phyloP scores from a whole-genome alignment of 2,888 invertebrate genomes.

The Isotomurus palustris region DNA sequence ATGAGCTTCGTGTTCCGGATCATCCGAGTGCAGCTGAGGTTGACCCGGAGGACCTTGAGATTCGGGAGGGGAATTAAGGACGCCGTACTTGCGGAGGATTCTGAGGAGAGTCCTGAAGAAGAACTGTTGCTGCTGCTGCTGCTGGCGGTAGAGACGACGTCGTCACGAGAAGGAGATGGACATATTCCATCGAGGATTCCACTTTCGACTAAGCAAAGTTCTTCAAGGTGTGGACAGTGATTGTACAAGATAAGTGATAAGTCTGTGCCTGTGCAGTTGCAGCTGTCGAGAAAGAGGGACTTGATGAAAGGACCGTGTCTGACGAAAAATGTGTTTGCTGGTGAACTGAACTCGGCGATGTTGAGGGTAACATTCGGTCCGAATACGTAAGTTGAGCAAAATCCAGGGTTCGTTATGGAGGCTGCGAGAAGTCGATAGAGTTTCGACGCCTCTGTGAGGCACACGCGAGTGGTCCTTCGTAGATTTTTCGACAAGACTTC shows the following conservation, averaged over 20 bases:
- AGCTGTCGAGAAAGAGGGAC: constrained; percentile 25
- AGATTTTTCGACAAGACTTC: constrained; percentile 20
- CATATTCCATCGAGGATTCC: constrained; percentile 25
- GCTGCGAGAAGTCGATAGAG: constrained; percentile 1
- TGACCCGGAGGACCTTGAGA: constrained; percentile 27
- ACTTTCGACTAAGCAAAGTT: constrained; percentile 20
- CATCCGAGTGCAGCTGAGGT: constrained; percentile 23
- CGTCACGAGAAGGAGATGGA: not conserved
- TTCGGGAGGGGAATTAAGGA: constrained; percentile 10
- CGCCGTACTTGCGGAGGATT: not conserved
- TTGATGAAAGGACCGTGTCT: constrained; percentile 23
- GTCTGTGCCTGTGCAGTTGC: constrained; percentile 21
- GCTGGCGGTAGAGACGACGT: not conserved
- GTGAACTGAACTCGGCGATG: not conserved
- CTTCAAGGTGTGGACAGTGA: constrained; percentile 23
- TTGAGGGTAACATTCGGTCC: constrained; percentile 11
- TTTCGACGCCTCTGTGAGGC: constrained; percentile 6
- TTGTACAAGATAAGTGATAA: constrained; percentile 24
- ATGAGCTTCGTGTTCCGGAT: constrained; percentile 33
- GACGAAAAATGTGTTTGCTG: constrained; percentile 19
- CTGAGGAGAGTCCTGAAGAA: too few species aligned
- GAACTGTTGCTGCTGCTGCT: not conserved
- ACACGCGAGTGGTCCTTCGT: constrained; percentile 9
- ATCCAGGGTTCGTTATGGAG: constrained; percentile 5
- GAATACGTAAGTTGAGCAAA: constrained; percentile 15